phyloP scores from a whole-genome alignment of 1,140 invertebrate species.

The Neodiprion pinetum region DNA sequence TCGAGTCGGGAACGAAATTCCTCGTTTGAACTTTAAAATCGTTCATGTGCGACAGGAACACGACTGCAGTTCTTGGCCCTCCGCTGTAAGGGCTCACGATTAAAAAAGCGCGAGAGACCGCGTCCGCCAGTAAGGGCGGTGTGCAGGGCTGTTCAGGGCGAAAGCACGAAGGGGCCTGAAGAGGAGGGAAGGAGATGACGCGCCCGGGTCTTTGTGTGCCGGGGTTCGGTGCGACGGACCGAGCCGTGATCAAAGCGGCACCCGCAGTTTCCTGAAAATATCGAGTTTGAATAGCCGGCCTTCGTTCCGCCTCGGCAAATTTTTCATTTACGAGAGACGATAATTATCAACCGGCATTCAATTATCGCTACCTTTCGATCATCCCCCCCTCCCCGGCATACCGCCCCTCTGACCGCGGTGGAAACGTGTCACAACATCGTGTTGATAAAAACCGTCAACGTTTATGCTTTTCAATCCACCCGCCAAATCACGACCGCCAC shows the following conservation, averaged over 20 bases:
- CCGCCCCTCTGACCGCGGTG: too few relatives aligned
- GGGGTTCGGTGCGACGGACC: neutral
- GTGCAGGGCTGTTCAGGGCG: neutral
- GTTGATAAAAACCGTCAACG: too few relatives aligned
- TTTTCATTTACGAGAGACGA: constrained; percentile 1
- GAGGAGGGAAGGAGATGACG: neutral
- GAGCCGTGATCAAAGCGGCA: neutral
- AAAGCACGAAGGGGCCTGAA: neutral
- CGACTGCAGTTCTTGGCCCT: too few relatives aligned
- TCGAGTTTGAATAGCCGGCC: constrained; percentile 4
- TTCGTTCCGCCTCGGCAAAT: constrained; percentile 1
- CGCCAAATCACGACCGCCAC: too few relatives aligned
- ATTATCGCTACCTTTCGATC: neutral
- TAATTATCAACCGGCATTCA: constrained; percentile 7
- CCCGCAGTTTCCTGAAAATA: constrained; percentile 7
- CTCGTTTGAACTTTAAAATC: too few relatives aligned
- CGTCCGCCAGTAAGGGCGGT: neutral
- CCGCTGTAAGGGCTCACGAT: neutral
- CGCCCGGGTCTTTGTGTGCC: neutral
- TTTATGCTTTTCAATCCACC: too few relatives aligned
- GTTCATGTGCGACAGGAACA: too few relatives aligned
- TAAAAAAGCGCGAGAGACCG: neutral
- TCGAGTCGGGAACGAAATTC: too few relatives aligned
- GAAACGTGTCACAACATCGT: too few relatives aligned
- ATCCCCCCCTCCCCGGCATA: neutral